A percentile compares a stretch with the other conserved stretches of the same genome.
Evolutionary conservation across 2,113 vertebrate species (phyloP).

Genomic region (Donacobius atricapilla): DNA sequence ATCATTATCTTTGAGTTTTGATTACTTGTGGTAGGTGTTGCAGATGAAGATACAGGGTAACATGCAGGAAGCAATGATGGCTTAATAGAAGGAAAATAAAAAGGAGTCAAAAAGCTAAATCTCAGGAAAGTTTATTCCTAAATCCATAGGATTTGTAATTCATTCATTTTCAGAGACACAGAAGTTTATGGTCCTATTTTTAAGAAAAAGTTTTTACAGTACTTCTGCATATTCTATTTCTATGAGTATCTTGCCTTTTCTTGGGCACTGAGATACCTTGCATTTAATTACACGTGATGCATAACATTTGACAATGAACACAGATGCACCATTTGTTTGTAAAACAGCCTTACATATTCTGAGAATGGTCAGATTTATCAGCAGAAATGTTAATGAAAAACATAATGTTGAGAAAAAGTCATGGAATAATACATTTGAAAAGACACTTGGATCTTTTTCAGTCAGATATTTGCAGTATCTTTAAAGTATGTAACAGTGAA

Average conservation of each 20-base stretch:
- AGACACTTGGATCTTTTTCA: neutral
- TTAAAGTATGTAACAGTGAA: neutral
- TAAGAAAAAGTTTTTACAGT: neutral
- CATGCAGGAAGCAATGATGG: neutral
- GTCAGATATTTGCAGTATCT: neutral
- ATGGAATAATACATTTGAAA: neutral
- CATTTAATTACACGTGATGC: neutral
- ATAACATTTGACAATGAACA: neutral
- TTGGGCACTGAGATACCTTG: neutral
- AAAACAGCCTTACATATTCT: neutral
- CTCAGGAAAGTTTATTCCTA: neutral
- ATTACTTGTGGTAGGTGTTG: neutral
- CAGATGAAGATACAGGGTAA: too few relatives aligned
- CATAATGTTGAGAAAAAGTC: neutral
- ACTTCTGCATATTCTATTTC: neutral
- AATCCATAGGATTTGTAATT: neutral
- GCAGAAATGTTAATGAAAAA: neutral
- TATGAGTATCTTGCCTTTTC: neutral
- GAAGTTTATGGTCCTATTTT: neutral
- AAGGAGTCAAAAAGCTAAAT: neutral
- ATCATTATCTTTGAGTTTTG: neutral
- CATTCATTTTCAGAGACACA: rapidly evolving
- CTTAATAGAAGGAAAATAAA: neutral
- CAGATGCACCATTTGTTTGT: neutral
- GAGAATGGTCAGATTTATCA: neutral